Percentiles rank a stretch among this genome's conserved stretches.
Evolutionary conservation across 2,888 invertebrate genomes (phyloP).

Genomic region (Hedya salicella): DNA sequence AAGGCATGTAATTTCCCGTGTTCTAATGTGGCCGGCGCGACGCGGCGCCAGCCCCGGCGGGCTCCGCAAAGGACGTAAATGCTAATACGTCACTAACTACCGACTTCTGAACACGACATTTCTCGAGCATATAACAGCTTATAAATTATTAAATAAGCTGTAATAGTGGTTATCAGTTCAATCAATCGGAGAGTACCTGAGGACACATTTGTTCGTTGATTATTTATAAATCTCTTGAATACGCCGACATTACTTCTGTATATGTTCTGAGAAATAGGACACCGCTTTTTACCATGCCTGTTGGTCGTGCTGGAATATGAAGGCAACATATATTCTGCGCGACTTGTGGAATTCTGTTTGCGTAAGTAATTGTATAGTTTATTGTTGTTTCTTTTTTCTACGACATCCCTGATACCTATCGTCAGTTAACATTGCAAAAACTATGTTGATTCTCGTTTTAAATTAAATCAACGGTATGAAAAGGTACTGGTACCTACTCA

Average conservation of each 20-base stretch:
- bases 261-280: constrained; percentile 29
- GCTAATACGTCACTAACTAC: constrained; percentile 72
- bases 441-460: too few species aligned
- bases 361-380: constrained; percentile 16
- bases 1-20: constrained; percentile 78
- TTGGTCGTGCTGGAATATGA: constrained; percentile 16
- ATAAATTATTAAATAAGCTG: constrained; percentile 77
- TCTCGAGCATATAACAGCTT: constrained; percentile 67
- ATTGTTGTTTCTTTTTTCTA: too few species aligned
- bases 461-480: too few species aligned
- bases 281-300: constrained; percentile 12
- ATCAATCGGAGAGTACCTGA: constrained; percentile 64
- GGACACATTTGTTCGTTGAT: constrained; percentile 54
- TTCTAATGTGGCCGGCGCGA: constrained; percentile 75
- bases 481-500: too few species aligned
- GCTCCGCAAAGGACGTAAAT: constrained; percentile 75
- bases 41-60: constrained; percentile 76
- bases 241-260: constrained; percentile 18
- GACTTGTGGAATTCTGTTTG: constrained; percentile 15
- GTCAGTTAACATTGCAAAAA: too few species aligned
- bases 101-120: constrained; percentile 62
- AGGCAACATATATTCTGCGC: constrained; percentile 24
- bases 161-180: constrained; percentile 69
- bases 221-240: constrained; percentile 42
- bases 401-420: too few species aligned